Percentiles rank a stretch among this genome's conserved stretches.
Conservation (phyloP, 1,140 invertebrate genomes). For the Sinonovacula constricta region DNA sequence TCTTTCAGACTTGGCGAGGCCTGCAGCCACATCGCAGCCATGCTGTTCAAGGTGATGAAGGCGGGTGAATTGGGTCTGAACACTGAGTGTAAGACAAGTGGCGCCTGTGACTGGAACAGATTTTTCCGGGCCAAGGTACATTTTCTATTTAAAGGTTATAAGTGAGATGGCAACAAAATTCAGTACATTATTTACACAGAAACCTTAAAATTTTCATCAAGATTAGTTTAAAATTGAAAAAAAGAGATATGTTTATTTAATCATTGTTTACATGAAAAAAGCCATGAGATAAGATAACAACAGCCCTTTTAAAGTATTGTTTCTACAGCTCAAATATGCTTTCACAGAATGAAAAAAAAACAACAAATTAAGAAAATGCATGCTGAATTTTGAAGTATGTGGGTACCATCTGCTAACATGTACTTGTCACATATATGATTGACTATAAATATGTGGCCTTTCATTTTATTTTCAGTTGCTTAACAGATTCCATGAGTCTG, state of each 20-base stretch:
- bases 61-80: conserved; percentile 38
- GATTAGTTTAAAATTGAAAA: too few relatives aligned
- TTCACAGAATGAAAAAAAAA: not conserved
- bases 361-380: not conserved
- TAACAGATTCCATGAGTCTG: conserved; percentile 1
- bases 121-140: conserved; percentile 44
- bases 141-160: too few relatives aligned
- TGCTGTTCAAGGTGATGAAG: too few relatives aligned
- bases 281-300: too few relatives aligned
- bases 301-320: too few relatives aligned
- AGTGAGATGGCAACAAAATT: too few relatives aligned
- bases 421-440: too few relatives aligned
- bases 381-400: not conserved
- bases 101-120: conserved; percentile 37
- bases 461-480: not conserved
- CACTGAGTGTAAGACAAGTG: conserved; percentile 24
- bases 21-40: conserved; percentile 52
- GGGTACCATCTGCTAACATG: too few relatives aligned
- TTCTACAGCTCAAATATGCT: not conserved
- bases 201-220: too few relatives aligned
- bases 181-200: too few relatives aligned
- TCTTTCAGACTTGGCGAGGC: conserved; percentile 46
- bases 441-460: not conserved
- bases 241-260: too few relatives aligned
- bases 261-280: too few relatives aligned